Base-by-base conservation (phyloP, 2,888 invertebrate genomes). In the Napeogenes sylphis region DNA sequence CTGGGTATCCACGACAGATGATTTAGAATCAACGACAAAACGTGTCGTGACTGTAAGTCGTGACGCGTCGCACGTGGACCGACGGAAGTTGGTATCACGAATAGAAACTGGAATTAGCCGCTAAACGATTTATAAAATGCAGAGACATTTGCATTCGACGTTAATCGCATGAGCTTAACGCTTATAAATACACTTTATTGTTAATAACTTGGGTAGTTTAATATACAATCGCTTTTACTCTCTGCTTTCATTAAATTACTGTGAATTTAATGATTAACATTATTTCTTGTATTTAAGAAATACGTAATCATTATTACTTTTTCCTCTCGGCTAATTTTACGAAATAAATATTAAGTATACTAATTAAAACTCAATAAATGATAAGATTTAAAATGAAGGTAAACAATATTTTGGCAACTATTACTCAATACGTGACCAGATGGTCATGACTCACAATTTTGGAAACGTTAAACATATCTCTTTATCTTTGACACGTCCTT, bases 1-100 rank as follows among this genome's bases (percentile, higher is more conserved):
- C 30, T 32, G 32, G 45, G 56, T 55, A 46, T 35, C 56, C 51
- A 51, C 51, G 51, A 51, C 51, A 30, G 51, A 51, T 51, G 51
- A 51, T 30, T 51, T 51, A 51, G 51, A 54, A 55, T 42, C 55
- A 68, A 67, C 70, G 71, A 74, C 74, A 72, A 71, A 67, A 63
- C 69, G 55, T 64, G 69, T 75, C 75, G 75, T 75, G 73, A 70
- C 67, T 68, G 30, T 21, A 47, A 55, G 68, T 72, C 73, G 75
- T 75, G 75, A 70, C 61, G 47, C 63, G 65, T 68, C 72, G 73
- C 74, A 71, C 73, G 73, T 71, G 72, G 61, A 65, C 45, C 59
- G 59, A 55, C 59, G 69, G 66, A 67, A 68, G 70, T 67, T 63
- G 61, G 45, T 56, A 61, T 61, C 61, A 63, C 65, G 63, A 64